Evolutionary conservation across 2,888 invertebrate genomes (phyloP), one percentile per base, ranked within the genome.

Genomic region (Micropterix aruncella): DNA sequence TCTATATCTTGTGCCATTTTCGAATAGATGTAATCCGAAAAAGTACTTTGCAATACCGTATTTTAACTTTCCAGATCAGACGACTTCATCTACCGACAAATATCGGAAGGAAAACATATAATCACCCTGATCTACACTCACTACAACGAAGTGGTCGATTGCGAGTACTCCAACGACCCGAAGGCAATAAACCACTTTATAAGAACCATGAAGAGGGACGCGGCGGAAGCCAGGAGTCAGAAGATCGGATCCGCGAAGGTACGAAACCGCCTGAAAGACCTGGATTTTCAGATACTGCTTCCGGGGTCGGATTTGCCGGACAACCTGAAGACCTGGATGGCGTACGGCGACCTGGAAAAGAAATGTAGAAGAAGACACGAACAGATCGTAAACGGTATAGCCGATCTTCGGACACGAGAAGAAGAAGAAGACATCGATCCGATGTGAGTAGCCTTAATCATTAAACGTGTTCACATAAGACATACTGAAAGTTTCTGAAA

Each of bases 81-180:
- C 7, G 27, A 75, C 2, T 57, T 82, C 16, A 72, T 70, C 51
- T 70, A 82, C 17, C 75, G 80, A 16, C 80, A 83, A 59, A 62
- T 83, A 51, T 75, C 79, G n/a, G 78, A 80, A 56, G 80, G 80
- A 45, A 66, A 68, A 52, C 77, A 77, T 61, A 73, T 83, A 59
- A 73, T 83, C 40, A 82, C 83, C 62, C 61, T 81, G 27, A 81
- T 83, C 52, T 81, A 80, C 66, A 66, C 75, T 43, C 70, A 70
- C 53, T 67, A 70, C 54, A 72, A 74, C 52, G 65, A 60, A 46
- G 63, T 83, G 3, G 70, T 75, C 56, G 82, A 83, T 62, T 83
- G 83, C 60, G 82, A 83, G 58, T 77, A 74, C 57, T 64, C 80
- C 44, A 66, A 72, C 2, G 73, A 77, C 52, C 60, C 61, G 19